phyloP scores from a whole-genome alignment of 92 coral and sea anemone genomes.

The Galaxea fascicularis region DNA sequence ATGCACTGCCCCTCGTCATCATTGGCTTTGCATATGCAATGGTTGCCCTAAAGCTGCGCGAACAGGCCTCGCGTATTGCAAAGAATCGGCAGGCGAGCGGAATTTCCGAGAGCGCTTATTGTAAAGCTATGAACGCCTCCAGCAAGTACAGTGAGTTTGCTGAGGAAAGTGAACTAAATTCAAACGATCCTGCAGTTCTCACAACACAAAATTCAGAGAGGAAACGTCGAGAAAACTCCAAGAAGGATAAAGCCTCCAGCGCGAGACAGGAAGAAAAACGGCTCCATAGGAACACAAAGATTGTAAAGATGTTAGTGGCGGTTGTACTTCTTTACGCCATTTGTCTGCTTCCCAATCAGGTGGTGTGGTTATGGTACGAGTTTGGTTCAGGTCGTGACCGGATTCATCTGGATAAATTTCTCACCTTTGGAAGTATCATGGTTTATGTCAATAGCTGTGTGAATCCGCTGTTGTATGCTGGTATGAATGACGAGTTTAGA shows the following conservation, averaged over 20 bases:
- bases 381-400: conserved; percentile 77
- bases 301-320: conserved; percentile 89
- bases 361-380: conserved; percentile 96
- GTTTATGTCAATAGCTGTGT: conserved; percentile 86
- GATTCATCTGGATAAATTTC: conserved; percentile 42
- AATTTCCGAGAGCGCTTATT: conserved; percentile 51
- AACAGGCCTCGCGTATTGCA: conserved; percentile 77
- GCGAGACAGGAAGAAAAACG: conserved; percentile 69
- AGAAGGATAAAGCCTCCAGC: conserved; percentile 36
- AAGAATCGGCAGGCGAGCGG: conserved; percentile 70
- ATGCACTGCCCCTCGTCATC: conserved; percentile 74
- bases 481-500: conserved; percentile 90
- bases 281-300: conserved; percentile 79
- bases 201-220: background rate
- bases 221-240: conserved; percentile 33
- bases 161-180: conserved; percentile 54
- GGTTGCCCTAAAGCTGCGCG: conserved; percentile 79
- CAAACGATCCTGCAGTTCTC: conserved; percentile 23
- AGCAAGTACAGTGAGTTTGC: conserved; percentile 49
- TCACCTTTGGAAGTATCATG: conserved; percentile 76
- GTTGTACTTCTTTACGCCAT: conserved; percentile 88
- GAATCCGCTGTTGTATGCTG: conserved; percentile 85
- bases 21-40: conserved; percentile 83
- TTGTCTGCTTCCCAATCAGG: conserved; percentile 92
- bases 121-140: conserved; percentile 44